phyloP scores from a whole-genome alignment of 1,140 invertebrate genomes.

The Limonius californicus region DNA sequence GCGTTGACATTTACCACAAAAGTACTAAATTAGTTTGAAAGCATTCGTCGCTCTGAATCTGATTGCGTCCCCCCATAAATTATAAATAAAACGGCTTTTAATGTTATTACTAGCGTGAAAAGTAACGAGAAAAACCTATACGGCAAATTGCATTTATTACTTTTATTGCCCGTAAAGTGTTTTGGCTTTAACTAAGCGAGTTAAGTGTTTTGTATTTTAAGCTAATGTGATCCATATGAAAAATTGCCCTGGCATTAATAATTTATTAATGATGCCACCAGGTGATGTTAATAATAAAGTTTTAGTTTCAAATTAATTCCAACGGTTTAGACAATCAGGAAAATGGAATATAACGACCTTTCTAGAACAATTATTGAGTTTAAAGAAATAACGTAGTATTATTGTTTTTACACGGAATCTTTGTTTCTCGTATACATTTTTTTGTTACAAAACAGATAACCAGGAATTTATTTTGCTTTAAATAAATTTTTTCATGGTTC shows the following conservation, averaged over 20 bases:
- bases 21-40: constrained; percentile 1
- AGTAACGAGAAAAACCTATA: constrained; percentile 6
- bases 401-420: too few relatives aligned
- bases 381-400: too few relatives aligned
- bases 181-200: background rate
- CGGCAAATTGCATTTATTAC: constrained; percentile 1
- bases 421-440: too few relatives aligned
- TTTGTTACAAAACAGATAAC: too few relatives aligned
- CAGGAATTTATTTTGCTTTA: too few relatives aligned
- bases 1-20: constrained; percentile 5
- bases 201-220: constrained; percentile 1
- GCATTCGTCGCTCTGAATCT: constrained; percentile 17
- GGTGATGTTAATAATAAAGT: too few relatives aligned
- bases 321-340: too few relatives aligned
- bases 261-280: constrained; percentile 4
- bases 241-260: background rate
- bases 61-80: constrained; percentile 20
- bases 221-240: background rate
- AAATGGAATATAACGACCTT: too few relatives aligned
- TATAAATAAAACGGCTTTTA: constrained; percentile 25
- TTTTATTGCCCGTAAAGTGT: background rate
- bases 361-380: too few relatives aligned
- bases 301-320: too few relatives aligned
- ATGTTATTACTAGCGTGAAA: constrained; percentile 23
- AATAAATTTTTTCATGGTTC: too few relatives aligned